phyloP scores from a whole-genome alignment of 2,888 invertebrate species.

The Punctoribates punctum region DNA sequence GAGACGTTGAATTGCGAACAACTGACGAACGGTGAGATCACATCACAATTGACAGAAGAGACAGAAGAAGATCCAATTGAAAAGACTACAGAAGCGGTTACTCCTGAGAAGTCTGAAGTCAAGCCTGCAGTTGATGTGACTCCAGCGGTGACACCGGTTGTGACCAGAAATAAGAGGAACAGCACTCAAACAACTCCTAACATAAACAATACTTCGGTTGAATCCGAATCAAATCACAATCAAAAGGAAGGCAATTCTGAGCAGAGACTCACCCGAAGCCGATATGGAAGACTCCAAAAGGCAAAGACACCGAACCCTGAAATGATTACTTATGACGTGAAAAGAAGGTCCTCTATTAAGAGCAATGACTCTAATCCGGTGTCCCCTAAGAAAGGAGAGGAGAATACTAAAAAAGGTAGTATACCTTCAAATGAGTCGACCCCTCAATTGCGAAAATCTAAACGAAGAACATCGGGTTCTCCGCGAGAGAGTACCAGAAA shows the following conservation, averaged over 20 bases:
- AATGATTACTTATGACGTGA: background rate
- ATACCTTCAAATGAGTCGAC: background rate
- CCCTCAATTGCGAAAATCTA: background rate
- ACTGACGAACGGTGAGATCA: no score
- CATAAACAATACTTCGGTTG: background rate
- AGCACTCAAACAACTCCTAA: background rate
- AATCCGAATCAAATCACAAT: background rate
- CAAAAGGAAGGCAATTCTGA: background rate
- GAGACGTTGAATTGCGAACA: no score
- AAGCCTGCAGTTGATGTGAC: background rate
- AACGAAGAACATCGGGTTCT: background rate
- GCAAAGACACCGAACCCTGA: constrained; percentile 33
- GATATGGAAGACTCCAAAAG: constrained; percentile 24
- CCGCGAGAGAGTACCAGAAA: background rate
- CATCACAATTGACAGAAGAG: no score
- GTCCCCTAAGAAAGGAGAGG: background rate
- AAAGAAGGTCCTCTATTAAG: constrained; percentile 7
- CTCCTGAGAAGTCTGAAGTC: no score
- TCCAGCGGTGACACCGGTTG: background rate
- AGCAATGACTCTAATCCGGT: background rate
- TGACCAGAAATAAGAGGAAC: background rate
- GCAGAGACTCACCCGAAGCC: background rate
- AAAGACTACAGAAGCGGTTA: no score
- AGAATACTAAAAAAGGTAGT: background rate
- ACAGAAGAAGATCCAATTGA: no score